A percentile compares a stretch with the other conserved stretches of the same genome.
Evolutionary conservation across 2,113 vertebrate species (phyloP).

Genomic region (Cephalopholis sonnerati): DNA sequence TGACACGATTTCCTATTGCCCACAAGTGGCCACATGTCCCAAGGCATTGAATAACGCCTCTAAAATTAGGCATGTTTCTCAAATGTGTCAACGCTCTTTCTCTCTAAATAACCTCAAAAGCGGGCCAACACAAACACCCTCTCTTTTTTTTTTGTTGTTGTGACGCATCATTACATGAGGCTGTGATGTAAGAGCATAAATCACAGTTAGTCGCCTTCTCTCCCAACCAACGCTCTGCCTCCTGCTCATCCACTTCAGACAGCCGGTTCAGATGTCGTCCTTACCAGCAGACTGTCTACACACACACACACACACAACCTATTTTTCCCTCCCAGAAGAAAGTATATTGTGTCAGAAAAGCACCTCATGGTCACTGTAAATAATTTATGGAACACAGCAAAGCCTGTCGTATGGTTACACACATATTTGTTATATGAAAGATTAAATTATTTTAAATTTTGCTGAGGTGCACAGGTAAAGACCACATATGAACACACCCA

Average conservation of each 20-base stretch:
- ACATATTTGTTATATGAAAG: background rate
- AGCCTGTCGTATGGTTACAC: background rate
- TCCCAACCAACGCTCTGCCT: conserved; percentile 29
- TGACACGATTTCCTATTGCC: conserved; percentile 10
- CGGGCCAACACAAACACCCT: background rate
- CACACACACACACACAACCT: background rate
- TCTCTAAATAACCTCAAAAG: conserved; percentile 32
- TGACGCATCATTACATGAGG: conserved; percentile 60
- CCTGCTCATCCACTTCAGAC: conserved; percentile 28
- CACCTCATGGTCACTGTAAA: background rate
- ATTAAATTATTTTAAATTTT: conserved; percentile 3
- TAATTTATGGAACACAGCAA: background rate
- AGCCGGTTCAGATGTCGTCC: conserved; percentile 9
- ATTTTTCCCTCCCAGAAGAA: conserved; percentile 7
- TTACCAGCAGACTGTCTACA: conserved; percentile 23
- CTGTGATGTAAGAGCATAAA: conserved; percentile 62
- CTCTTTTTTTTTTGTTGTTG: conserved; percentile 6
- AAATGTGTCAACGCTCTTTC: background rate
- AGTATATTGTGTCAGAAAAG: background rate
- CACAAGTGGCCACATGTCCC: background rate
- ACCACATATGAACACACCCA: conserved; percentile 57
- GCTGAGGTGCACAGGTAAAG: background rate
- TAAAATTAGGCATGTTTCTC: conserved; percentile 21
- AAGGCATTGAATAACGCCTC: conserved; percentile 20
- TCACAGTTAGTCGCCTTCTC: conserved; percentile 45